Base-by-base conservation (phyloP, 2,113 vertebrate genomes). In the Phalacrocorax brasilianus region DNA sequence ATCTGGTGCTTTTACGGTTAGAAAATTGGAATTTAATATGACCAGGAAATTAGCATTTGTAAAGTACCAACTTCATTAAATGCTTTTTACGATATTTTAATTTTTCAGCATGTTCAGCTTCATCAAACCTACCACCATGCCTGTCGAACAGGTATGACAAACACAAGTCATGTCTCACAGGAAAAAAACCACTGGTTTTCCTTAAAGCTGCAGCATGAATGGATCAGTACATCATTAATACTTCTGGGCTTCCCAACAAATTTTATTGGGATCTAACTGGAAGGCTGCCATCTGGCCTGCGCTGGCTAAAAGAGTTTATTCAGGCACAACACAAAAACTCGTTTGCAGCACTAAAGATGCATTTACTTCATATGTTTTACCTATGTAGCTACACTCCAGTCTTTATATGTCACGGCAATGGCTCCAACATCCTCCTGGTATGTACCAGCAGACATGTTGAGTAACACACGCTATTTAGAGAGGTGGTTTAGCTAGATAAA, bases 11-110 rank as follows among this genome's bases (percentile, higher is more conserved):
- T 80, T 86, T 86, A 74, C 59, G 71, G 38, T n/a, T 88, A 77
- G 79, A 96, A 96, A 92, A 93, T 23, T 65, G 40, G 80, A 93
- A 93, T 91, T 95, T 92, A 95, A 89, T 96, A 95, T 95, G 74
- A 94, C 71, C 58, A 62, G 67, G 53, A 97, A 93, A 96, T 96
- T 70, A 85, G 56, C 73, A 92, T 85, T 87, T 92, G 49, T 73
- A 47, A 95, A 95, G 84, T 89, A 91, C 91, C 74, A 76, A 91
- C n/a, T 91, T 94, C 53, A 95, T 87, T 92, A 92, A 92, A 81
- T 61, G 49, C 26, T 87, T 94, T 94, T 78, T 78, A 95, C 68
- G 73, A 87, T 76, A 40, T 78, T 95, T 77, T 75, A 81, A 81
- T 94, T 95, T 92, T 72, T 85, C 62, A 85, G 77, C 1, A 0